These are phyloP conservation scores for Pogonomyrmex californicus DNA, from an alignment of 1,140 invertebrate species.

Conservation along the genomic window DNA sequence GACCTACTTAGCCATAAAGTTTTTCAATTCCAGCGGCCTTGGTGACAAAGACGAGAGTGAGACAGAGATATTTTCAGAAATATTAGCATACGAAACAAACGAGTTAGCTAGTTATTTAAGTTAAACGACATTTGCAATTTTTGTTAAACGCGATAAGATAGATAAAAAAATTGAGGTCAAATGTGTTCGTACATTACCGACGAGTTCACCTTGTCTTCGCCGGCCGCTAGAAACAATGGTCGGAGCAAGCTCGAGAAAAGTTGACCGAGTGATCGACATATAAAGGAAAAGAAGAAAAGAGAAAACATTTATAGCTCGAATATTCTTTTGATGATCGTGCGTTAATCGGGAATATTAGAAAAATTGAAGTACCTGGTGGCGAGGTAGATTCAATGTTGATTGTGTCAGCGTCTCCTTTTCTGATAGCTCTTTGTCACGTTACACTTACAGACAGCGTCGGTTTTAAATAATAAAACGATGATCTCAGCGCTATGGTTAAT, in stretches of 20 bases:
- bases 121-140: background rate
- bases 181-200: constrained; percentile 18
- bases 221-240: constrained; percentile 40
- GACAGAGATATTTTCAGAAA: background rate
- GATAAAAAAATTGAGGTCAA: constrained; percentile 46
- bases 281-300: background rate
- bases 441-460: background rate
- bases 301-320: background rate
- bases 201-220: constrained; percentile 22
- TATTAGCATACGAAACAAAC: background rate
- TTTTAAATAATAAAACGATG: constrained; percentile 32
- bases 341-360: background rate
- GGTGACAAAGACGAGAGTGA: background rate
- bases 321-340: background rate
- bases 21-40: background rate
- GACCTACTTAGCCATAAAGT: background rate
- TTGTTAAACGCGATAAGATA: background rate
- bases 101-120: background rate
- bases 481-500: constrained; percentile 40
- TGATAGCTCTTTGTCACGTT: constrained; percentile 42
- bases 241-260: background rate
- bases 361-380: background rate
- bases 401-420: constrained; percentile 7
- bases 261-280: background rate
- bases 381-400: background rate